These are phyloP conservation scores for Drosophila multiciliata DNA, from an alignment of 2,888 invertebrate genomes.

Conservation along the genomic window DNA sequence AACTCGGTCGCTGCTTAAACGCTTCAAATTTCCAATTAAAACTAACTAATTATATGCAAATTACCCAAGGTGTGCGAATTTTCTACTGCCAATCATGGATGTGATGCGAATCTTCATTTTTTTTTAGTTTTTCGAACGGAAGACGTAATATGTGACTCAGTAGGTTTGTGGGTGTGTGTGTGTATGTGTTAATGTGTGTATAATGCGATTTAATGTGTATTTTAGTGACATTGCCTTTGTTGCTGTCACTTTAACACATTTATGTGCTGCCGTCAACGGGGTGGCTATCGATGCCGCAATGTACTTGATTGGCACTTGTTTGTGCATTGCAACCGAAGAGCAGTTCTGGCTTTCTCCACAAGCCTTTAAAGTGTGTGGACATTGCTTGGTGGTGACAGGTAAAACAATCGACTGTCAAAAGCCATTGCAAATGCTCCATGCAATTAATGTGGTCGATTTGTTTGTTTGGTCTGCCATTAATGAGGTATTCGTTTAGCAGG, in stretches of 20 bases:
- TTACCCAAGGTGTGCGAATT: slow-evolving; percentile 48
- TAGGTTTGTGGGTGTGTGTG: slow-evolving; percentile 12
- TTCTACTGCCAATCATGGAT: slow-evolving; percentile 43
- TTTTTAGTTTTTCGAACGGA: slow-evolving; percentile 24
- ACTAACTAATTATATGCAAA: slow-evolving; percentile 69
- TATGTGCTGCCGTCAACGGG: slow-evolving; percentile 64
- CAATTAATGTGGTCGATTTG: slow-evolving; percentile 23
- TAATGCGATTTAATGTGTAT: slow-evolving; percentile 4
- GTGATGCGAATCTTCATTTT: slow-evolving; percentile 4
- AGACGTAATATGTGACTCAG: slow-evolving; percentile 34
- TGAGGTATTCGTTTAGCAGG: slow-evolving; percentile 1
- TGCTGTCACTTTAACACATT: slow-evolving; percentile 69
- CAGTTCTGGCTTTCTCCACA: neutral
- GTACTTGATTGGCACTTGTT: slow-evolving; percentile 70
- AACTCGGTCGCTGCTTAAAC: slow-evolving; percentile 4
- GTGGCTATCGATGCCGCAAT: slow-evolving; percentile 52
- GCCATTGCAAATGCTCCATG: slow-evolving; percentile 11
- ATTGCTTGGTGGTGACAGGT: slow-evolving; percentile 18
- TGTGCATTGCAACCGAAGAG: slow-evolving; percentile 53
- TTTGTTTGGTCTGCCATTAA: neutral
- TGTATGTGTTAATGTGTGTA: slow-evolving; percentile 2
- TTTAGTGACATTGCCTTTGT: slow-evolving; percentile 15
- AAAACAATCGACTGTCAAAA: slow-evolving; percentile 53
- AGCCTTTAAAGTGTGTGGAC: neutral
- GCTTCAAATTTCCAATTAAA: slow-evolving; percentile 72